Conservation (phyloP, 2,797 vertebrate genomes). For the Spondyliosoma cantharus region DNA sequence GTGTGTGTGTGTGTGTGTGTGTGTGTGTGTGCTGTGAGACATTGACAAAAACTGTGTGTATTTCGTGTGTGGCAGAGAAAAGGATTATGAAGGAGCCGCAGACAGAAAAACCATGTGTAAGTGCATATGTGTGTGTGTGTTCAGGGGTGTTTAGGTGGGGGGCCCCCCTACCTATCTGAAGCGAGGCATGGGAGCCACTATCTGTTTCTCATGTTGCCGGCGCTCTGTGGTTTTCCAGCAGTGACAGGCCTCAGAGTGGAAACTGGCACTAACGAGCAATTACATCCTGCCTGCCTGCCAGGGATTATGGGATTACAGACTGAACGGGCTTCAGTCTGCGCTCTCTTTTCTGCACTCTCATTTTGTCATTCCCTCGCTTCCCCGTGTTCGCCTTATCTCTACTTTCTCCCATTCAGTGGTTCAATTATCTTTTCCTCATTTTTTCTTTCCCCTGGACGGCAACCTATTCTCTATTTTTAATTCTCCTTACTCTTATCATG, state of each 20-base stretch:
- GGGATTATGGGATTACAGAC: constrained; percentile 85
- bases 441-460: constrained; percentile 38
- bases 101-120: background rate
- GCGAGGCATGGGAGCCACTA: constrained; percentile 70
- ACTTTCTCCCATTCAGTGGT: constrained; percentile 38
- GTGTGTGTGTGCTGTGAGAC: constrained; percentile 34
- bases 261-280: constrained; percentile 86
- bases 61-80: constrained; percentile 21
- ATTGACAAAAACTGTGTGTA: constrained; percentile 24
- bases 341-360: constrained; percentile 58
- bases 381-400: constrained; percentile 60
- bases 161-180: constrained; percentile 63
- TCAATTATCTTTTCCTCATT: constrained; percentile 60
- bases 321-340: constrained; percentile 58
- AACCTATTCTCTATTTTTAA: constrained; percentile 53
- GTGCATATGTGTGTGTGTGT: constrained; percentile 38
- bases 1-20: constrained; percentile 23
- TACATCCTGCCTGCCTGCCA: constrained; percentile 82
- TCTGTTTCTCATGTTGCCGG: constrained; percentile 82
- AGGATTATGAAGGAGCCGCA: constrained; percentile 18
- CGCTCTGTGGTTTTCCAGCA: constrained; percentile 77
- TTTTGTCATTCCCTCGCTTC: constrained; percentile 59
- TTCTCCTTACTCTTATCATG: constrained; percentile 42
- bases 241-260: constrained; percentile 79
- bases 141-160: constrained; percentile 10